Evolutionary conservation across 2,888 invertebrate genomes (phyloP).

Genomic region (Germaria angustata): DNA sequence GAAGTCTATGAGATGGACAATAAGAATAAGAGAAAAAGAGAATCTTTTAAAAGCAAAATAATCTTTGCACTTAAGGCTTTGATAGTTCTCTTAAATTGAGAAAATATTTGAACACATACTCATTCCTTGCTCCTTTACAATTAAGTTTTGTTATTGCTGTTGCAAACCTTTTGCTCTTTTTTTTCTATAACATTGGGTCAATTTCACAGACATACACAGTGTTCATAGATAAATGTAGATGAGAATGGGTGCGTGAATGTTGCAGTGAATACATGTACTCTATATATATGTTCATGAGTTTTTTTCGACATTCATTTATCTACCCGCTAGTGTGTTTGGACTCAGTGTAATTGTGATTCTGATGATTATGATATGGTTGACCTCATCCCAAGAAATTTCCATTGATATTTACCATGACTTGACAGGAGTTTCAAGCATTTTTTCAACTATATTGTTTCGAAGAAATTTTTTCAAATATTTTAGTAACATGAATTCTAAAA

Average conservation of each 20-base stretch:
- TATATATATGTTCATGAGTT: too few relatives aligned
- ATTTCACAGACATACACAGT: background rate
- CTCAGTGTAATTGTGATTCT: too few relatives aligned
- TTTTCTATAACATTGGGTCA: constrained; percentile 56
- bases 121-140: background rate
- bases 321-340: too few relatives aligned
- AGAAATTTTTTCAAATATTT: too few relatives aligned
- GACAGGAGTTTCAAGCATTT: too few relatives aligned
- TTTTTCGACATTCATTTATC: too few relatives aligned
- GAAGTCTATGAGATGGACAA: background rate
- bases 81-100: background rate
- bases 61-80: background rate
- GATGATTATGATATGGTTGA: too few relatives aligned
- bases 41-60: background rate
- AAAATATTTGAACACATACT: background rate
- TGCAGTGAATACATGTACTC: too few relatives aligned
- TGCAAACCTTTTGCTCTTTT: constrained; percentile 23
- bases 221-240: background rate
- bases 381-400: too few relatives aligned
- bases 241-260: background rate
- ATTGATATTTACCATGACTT: too few relatives aligned
- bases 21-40: background rate
- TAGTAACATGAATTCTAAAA: too few relatives aligned
- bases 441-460: too few relatives aligned
- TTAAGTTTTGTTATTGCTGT: background rate